Percentiles rank a stretch among this genome's conserved stretches.
Conservation (phyloP, 2,113 vertebrate species). For the Leptobrachium leishanense region DNA sequence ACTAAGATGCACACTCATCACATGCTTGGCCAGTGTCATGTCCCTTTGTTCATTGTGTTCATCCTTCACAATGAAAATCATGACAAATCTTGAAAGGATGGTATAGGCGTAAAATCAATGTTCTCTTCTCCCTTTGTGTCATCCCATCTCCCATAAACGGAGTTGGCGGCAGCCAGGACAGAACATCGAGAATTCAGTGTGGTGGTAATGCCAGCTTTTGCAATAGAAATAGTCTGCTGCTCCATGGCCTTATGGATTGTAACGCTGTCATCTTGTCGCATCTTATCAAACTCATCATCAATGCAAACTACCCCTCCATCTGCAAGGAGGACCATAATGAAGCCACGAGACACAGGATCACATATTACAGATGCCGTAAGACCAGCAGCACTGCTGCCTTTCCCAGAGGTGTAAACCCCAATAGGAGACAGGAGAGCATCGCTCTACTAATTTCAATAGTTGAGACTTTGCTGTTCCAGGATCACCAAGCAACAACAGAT, state of each 20-base stretch:
- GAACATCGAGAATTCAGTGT: conserved; percentile 97
- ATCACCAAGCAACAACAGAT: conserved; percentile 94
- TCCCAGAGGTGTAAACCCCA: conserved; percentile 94
- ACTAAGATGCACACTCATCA: conserved; percentile 94
- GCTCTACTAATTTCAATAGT: conserved; percentile 94
- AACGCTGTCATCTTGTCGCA: conserved; percentile 95
- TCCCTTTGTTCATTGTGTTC: conserved; percentile 92
- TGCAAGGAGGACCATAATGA: conserved; percentile 96
- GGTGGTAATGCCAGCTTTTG: conserved; percentile 98
- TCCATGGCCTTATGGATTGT: conserved; percentile 98
- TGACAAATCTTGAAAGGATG: conserved; percentile 95
- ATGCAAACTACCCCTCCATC: conserved; percentile 97
- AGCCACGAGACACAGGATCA: conserved; percentile 86
- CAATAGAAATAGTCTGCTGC: conserved; percentile 98
- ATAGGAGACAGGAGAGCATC: conserved; percentile 82
- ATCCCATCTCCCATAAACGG: conserved; percentile 95
- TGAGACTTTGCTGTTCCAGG: conserved; percentile 97
- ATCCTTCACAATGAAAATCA: conserved; percentile 99
- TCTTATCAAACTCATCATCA: conserved; percentile 98
- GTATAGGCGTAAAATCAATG: conserved; percentile 99
- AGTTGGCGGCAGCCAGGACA: conserved; percentile 94
- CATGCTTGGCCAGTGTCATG: conserved; percentile 90
- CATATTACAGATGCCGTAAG: conserved; percentile 91
- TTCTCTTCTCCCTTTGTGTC: conserved; percentile 98
- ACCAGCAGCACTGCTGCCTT: conserved; percentile 93